A percentile compares a stretch with the other conserved stretches of the same genome.
Conservation (phyloP, 92 coral and sea anemone genomes). For the Bergia sp. region DNA sequence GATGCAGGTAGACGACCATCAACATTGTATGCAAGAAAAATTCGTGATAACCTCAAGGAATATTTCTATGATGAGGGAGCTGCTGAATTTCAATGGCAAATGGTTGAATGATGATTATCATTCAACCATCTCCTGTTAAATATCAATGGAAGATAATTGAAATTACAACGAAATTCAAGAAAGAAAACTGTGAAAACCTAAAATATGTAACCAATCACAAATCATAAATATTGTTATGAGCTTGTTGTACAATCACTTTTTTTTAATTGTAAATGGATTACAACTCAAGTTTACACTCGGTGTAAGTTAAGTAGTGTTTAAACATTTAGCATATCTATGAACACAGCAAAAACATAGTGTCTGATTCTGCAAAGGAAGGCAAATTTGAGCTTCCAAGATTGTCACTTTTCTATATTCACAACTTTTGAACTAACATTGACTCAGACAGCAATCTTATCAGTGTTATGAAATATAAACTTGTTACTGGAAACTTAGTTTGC, state of each 20-base stretch:
- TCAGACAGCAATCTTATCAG: background rate
- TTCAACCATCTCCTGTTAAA: slow-evolving; percentile 41
- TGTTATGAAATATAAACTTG: slow-evolving; percentile 3
- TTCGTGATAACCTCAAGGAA: slow-evolving; percentile 64
- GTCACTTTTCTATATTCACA: background rate
- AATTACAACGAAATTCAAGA: slow-evolving; percentile 39
- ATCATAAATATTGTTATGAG: slow-evolving; percentile 32
- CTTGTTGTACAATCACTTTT: slow-evolving; percentile 37
- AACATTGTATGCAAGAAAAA: slow-evolving; percentile 58
- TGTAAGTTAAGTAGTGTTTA: slow-evolving; percentile 38
- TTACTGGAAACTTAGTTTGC: background rate
- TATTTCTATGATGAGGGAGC: slow-evolving; percentile 72
- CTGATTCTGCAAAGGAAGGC: background rate
- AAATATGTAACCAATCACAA: slow-evolving; percentile 20
- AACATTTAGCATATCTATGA: background rate
- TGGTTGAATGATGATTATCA: slow-evolving; percentile 55
- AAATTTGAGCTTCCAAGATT: slow-evolving; percentile 16
- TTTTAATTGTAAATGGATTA: slow-evolving; percentile 21
- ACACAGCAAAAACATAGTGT: background rate
- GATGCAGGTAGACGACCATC: slow-evolving; percentile 53
- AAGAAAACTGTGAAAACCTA: slow-evolving; percentile 45
- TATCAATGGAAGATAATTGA: slow-evolving; percentile 22
- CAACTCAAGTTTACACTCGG: slow-evolving; percentile 44
- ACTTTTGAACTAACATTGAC: background rate
- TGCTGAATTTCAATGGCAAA: slow-evolving; percentile 64